phyloP scores from a whole-genome alignment of 2,797 vertebrate species.

The Girardinus metallicus region DNA sequence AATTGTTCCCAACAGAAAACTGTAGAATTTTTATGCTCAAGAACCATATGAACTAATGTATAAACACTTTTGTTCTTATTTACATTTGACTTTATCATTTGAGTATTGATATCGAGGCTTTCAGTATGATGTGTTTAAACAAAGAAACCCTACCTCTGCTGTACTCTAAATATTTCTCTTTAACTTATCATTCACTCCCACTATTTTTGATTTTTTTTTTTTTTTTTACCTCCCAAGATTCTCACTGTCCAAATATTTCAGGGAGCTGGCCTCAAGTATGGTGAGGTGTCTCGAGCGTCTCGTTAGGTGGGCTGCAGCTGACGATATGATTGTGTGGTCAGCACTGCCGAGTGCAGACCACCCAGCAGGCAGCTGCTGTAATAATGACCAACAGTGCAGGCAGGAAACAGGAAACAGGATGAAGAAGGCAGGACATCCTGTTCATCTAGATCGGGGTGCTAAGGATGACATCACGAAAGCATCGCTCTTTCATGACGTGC shows the following conservation, averaged over 20 bases:
- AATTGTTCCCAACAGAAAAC: not conserved
- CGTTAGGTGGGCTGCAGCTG: constrained; percentile 74
- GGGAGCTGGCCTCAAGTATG: constrained; percentile 77
- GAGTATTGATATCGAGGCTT: constrained; percentile 11
- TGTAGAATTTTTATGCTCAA: not conserved
- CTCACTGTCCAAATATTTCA: constrained; percentile 77
- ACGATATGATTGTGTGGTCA: constrained; percentile 77
- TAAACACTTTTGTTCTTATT: constrained; percentile 12
- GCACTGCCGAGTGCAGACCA: constrained; percentile 76
- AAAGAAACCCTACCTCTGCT: constrained; percentile 51
- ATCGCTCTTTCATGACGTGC: constrained; percentile 45
- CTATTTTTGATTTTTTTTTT: constrained; percentile 9
- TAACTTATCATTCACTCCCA: constrained; percentile 72
- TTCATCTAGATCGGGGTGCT: constrained; percentile 65
- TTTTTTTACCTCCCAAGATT: constrained; percentile 43
- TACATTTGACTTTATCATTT: constrained; percentile 28
- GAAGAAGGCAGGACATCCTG: constrained; percentile 78
- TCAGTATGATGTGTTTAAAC: constrained; percentile 62
- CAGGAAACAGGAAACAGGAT: constrained; percentile 81
- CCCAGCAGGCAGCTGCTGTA: constrained; percentile 75
- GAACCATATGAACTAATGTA: constrained; percentile 28
- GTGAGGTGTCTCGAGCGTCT: constrained; percentile 75
- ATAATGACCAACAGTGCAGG: constrained; percentile 69
- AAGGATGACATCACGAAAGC: constrained; percentile 63
- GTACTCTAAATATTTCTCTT: constrained; percentile 71